Evolutionary conservation across 2,113 vertebrate genomes (phyloP).

Genomic region (Misgurnus mizolepis): DNA sequence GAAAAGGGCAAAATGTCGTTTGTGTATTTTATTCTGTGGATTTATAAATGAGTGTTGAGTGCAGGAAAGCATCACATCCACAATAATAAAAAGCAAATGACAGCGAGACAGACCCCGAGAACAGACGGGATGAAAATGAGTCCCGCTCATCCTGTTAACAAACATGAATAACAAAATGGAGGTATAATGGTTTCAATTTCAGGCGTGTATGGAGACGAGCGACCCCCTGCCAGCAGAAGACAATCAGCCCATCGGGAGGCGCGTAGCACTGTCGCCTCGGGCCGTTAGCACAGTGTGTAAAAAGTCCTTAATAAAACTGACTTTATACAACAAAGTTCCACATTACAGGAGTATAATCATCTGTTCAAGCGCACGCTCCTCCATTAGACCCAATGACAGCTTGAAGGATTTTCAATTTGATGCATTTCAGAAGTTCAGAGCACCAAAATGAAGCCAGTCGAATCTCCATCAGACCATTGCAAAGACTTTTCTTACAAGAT

Average conservation of each 20-base stretch:
- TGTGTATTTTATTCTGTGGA: not conserved
- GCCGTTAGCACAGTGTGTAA: slow-evolving; percentile 71
- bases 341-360: slow-evolving; percentile 73
- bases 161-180: slow-evolving; percentile 75
- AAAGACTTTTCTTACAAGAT: not conserved
- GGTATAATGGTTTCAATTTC: slow-evolving; percentile 84
- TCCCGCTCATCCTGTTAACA: slow-evolving; percentile 65
- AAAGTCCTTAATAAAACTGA: slow-evolving; percentile 77
- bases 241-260: slow-evolving; percentile 70
- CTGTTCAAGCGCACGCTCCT: slow-evolving; percentile 56
- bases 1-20: not conserved
- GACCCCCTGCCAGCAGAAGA: slow-evolving; percentile 75
- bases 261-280: slow-evolving; percentile 23
- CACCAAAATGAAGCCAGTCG: not conserved
- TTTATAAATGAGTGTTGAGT: not conserved
- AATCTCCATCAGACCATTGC: not conserved
- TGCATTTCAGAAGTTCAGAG: slow-evolving; percentile 29
- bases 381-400: slow-evolving; percentile 45
- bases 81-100: slow-evolving; percentile 56
- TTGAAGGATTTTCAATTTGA: slow-evolving; percentile 26
- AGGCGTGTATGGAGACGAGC: slow-evolving; percentile 75
- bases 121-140: slow-evolving; percentile 60
- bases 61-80: slow-evolving; percentile 26
- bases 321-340: slow-evolving; percentile 71
- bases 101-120: slow-evolving; percentile 22